Evolutionary conservation across 1,140 invertebrate species (phyloP).

Genomic region (Drosophila sechellia): DNA sequence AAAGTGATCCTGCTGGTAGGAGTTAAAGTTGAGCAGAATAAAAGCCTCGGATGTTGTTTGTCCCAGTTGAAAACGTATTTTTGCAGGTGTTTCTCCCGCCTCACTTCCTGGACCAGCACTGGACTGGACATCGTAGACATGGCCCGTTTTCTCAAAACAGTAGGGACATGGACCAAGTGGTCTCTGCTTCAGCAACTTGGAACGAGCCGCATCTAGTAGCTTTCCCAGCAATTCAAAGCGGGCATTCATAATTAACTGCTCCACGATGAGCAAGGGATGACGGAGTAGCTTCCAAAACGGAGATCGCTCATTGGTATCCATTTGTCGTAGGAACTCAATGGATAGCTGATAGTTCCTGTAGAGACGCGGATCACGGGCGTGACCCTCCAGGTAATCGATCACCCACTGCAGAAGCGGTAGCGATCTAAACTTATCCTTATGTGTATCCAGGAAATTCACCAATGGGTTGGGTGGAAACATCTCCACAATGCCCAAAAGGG

Average conservation of each 20-base stretch:
- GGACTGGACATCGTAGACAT: constrained; percentile 56
- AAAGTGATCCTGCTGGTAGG: constrained; percentile 78
- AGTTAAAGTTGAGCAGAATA: constrained; percentile 76
- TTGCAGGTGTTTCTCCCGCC: constrained; percentile 19
- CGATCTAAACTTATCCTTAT: constrained; percentile 87
- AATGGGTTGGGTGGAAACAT: constrained; percentile 85
- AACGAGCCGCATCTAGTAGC: constrained; percentile 85
- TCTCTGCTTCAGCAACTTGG: constrained; percentile 36
- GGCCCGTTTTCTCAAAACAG: constrained; percentile 74
- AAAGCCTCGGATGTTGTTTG: constrained; percentile 69
- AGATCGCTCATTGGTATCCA: constrained; percentile 86
- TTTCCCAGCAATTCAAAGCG: constrained; percentile 88
- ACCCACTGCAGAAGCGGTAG: constrained; percentile 87
- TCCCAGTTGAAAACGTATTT: constrained; percentile 70
- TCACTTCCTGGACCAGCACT: constrained; percentile 2
- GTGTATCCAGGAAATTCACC: constrained; percentile 87
- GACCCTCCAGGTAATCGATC: constrained; percentile 87
- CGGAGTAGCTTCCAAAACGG: constrained; percentile 88
- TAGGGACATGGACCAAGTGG: constrained; percentile 70
- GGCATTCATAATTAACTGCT: constrained; percentile 91
- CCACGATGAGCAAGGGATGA: constrained; percentile 89
- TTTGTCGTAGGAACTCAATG: constrained; percentile 68
- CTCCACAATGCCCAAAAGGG: constrained; percentile 80
- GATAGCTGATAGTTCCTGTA: constrained; percentile 87
- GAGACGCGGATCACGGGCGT: constrained; percentile 85